These are phyloP conservation scores for Euproctis similis DNA, from an alignment of 2,888 invertebrate genomes.

Conservation along the genomic window DNA sequence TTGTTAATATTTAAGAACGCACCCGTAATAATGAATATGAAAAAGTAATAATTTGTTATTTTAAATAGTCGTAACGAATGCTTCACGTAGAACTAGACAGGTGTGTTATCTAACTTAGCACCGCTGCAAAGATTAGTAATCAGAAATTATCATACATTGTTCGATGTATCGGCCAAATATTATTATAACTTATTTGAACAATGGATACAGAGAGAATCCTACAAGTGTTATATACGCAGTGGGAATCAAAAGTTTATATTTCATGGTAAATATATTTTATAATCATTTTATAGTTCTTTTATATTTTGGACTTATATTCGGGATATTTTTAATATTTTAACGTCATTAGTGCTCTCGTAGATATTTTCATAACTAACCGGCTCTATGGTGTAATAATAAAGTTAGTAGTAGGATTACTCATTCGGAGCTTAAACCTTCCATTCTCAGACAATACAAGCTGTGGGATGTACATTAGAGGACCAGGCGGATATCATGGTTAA, in stretches of 20 bases:
- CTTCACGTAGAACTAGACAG: background rate
- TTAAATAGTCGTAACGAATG: conserved; percentile 1
- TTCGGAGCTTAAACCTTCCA: no score
- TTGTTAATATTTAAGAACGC: conserved; percentile 1
- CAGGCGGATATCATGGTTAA: no score
- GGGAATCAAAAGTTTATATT: conserved; percentile 33
- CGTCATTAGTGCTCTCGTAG: no score
- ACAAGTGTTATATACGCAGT: conserved; percentile 37
- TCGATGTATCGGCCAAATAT: conserved; percentile 1
- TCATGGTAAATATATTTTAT: conserved; percentile 26
- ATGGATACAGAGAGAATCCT: conserved; percentile 25
- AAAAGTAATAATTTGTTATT: conserved; percentile 1
- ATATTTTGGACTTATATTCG: no score
- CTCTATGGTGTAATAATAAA: no score
- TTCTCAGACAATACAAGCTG: no score
- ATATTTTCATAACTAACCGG: no score
- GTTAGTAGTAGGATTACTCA: no score
- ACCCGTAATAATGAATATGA: background rate
- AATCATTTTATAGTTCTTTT: no score
- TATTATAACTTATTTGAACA: conserved; percentile 7
- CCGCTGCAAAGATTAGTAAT: conserved; percentile 15
- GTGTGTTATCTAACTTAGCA: conserved; percentile 4
- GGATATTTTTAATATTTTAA: no score
- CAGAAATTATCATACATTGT: conserved; percentile 9
- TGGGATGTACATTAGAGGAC: no score